Conservation (phyloP, 1,140 invertebrate genomes). For the Cyclina sinensis region DNA sequence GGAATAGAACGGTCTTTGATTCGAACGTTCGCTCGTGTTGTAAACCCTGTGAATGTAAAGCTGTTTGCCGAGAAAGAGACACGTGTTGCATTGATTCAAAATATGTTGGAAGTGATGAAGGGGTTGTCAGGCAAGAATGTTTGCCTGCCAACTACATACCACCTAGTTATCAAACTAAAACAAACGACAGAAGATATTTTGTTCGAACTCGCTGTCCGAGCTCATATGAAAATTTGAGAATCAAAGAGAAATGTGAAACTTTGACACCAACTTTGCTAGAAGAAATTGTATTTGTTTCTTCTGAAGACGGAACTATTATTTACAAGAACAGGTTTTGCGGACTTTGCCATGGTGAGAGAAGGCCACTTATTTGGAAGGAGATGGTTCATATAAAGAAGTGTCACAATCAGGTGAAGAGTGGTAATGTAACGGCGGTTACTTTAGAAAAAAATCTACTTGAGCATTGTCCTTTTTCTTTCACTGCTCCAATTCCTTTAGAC, state of each 20-base stretch:
- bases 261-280: not conserved
- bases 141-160: not conserved
- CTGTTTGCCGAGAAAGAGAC: not conserved
- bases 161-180: not conserved
- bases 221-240: not conserved
- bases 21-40: not conserved
- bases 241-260: not conserved
- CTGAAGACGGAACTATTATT: not conserved
- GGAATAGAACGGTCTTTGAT: not conserved
- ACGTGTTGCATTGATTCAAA: not conserved
- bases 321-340: conserved; percentile 1
- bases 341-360: not conserved
- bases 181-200: not conserved
- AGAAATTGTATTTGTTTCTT: not conserved
- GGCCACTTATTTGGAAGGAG: not conserved
- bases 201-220: not conserved
- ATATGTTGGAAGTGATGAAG: not conserved
- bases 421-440: too few relatives aligned
- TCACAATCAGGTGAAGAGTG: too few relatives aligned
- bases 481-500: not conserved
- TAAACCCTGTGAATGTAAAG: not conserved
- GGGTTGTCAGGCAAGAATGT: not conserved
- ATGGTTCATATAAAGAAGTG: not conserved
- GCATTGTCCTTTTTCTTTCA: not conserved
- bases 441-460: not conserved